These are phyloP conservation scores for Eristalis tenax DNA, from an alignment of 2,888 invertebrate genomes.

Conservation along the genomic window DNA sequence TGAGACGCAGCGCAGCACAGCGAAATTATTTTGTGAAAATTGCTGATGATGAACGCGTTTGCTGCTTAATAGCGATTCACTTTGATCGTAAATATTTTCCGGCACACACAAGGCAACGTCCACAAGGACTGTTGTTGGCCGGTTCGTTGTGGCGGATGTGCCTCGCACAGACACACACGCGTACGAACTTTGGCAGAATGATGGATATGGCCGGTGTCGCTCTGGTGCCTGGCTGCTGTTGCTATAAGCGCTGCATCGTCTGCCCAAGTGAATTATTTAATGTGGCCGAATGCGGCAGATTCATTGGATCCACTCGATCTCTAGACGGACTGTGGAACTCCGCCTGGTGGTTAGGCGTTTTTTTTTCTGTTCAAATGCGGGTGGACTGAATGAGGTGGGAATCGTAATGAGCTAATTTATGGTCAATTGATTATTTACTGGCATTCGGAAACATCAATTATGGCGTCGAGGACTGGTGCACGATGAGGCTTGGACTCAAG, in stretches of 20 bases:
- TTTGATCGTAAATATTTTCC: conserved; percentile 73
- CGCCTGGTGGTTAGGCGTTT: neutral
- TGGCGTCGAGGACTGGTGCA: conserved; percentile 49
- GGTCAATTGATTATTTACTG: conserved; percentile 81
- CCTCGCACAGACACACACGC: neutral
- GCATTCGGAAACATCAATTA: conserved; percentile 81
- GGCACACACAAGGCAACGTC: conserved; percentile 64
- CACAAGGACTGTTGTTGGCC: conserved; percentile 50
- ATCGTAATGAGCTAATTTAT: conserved; percentile 81
- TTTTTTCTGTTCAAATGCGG: conserved; percentile 52
- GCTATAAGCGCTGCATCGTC: conserved; percentile 53
- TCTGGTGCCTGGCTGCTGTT: conserved; percentile 23
- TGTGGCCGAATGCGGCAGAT: conserved; percentile 65
- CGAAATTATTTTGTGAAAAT: conserved; percentile 72
- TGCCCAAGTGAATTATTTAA: conserved; percentile 71
- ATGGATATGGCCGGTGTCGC: conserved; percentile 62
- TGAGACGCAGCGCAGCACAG: neutral
- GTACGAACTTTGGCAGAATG: conserved; percentile 62
- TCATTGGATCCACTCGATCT: conserved; percentile 62
- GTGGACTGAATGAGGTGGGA: conserved; percentile 71
- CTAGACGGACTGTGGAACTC: conserved; percentile 37
- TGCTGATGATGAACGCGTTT: conserved; percentile 72
- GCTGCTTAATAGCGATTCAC: conserved; percentile 71
- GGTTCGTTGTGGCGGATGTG: conserved; percentile 10
- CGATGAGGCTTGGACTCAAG: neutral